These are phyloP conservation scores for Chamaetylas fuelleborni DNA, from an alignment of 2,113 vertebrate species.

Conservation along the genomic window DNA sequence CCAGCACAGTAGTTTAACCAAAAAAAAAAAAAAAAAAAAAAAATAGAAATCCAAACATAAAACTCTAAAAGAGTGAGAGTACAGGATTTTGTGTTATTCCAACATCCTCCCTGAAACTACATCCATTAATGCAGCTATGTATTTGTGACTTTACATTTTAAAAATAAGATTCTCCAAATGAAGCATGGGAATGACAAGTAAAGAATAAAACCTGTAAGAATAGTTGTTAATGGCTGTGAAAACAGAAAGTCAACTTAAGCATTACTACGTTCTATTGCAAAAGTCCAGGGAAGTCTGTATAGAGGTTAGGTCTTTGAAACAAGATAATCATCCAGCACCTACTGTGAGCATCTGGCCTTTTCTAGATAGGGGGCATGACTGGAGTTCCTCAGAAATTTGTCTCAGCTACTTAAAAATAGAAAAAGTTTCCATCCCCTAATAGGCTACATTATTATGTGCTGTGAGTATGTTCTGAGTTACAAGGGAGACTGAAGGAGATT, in stretches of 20 bases:
- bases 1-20: not conserved
- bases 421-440: not conserved
- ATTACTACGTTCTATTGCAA: not conserved
- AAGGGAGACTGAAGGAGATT: not conserved
- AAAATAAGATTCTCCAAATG: not conserved
- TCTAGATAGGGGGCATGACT: not conserved
- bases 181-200: not conserved
- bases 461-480: not conserved
- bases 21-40: not conserved
- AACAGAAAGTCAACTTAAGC: not conserved
- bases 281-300: not conserved
- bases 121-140: not conserved
- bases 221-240: not conserved
- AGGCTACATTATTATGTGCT: not conserved
- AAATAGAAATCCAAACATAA: not conserved
- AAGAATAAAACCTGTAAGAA: not conserved
- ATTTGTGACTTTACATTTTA: not conserved
- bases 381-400: not conserved
- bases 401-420: not conserved
- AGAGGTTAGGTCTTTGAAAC: not conserved
- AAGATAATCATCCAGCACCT: not conserved
- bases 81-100: not conserved
- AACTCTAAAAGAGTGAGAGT: fast-evolving
- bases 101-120: not conserved
- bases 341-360: not conserved